phyloP scores from a whole-genome alignment of 2,113 vertebrate genomes.

The Triplophysa tibetana region DNA sequence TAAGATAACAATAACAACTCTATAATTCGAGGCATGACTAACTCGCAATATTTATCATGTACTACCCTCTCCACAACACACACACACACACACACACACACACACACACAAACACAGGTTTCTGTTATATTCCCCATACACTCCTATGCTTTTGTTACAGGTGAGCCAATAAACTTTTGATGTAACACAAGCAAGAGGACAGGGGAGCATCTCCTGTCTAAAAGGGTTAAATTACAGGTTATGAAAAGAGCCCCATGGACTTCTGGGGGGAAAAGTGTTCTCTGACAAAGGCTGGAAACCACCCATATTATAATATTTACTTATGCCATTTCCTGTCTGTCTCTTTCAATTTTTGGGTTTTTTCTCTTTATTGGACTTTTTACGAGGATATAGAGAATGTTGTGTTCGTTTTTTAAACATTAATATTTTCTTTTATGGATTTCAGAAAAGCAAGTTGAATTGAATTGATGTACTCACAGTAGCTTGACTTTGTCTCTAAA shows the following conservation, averaged over 20 bases:
- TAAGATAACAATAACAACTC: not conserved
- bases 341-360: not conserved
- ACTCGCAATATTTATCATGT: conserved; percentile 6
- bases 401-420: no score
- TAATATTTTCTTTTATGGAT: not conserved
- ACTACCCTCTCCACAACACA: no score
- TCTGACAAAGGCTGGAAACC: conserved; percentile 15
- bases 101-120: no score
- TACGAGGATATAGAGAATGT: not conserved
- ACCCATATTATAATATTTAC: conserved; percentile 32
- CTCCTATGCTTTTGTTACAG: conserved; percentile 14
- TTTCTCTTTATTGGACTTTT: not conserved
- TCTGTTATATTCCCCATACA: not conserved
- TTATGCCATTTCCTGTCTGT: conserved; percentile 17
- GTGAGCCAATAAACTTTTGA: conserved; percentile 23
- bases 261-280: conserved; percentile 10
- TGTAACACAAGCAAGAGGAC: conserved; percentile 29
- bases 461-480: conserved; percentile 8
- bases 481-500: not conserved
- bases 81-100: no score
- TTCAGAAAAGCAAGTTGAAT: not conserved
- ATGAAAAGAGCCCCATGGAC: conserved; percentile 22
- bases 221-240: conserved; percentile 30
- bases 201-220: conserved; percentile 27
- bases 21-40: conserved; percentile 17